Evolutionary conservation across 2,888 invertebrate species (phyloP).

Genomic region (Ophraella communa): DNA sequence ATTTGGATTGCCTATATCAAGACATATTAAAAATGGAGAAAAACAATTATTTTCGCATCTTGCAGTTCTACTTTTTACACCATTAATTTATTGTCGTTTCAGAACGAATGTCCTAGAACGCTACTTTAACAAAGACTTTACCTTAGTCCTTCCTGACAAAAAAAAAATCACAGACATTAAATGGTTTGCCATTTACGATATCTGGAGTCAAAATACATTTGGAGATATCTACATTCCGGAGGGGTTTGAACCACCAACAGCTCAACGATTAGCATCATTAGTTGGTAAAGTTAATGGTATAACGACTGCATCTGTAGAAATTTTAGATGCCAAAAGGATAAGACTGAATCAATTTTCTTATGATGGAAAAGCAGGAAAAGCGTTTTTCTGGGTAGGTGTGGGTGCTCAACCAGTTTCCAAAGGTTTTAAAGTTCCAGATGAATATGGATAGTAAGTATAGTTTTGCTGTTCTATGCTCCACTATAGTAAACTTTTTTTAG

Average conservation of each 20-base stretch:
- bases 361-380: slow-evolving; percentile 77
- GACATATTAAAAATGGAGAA: no score
- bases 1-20: no score
- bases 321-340: slow-evolving; percentile 83
- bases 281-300: slow-evolving; percentile 69
- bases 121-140: slow-evolving; percentile 87
- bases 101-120: slow-evolving; percentile 85
- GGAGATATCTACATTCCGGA: slow-evolving; percentile 91
- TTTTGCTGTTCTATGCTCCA: neutral
- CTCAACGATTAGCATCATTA: slow-evolving; percentile 67
- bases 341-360: slow-evolving; percentile 78
- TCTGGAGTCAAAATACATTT: slow-evolving; percentile 84
- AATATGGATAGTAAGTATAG: slow-evolving; percentile 87
- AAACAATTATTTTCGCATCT: no score
- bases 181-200: slow-evolving; percentile 90
- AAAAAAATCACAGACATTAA: slow-evolving; percentile 87
- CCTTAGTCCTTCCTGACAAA: slow-evolving; percentile 79
- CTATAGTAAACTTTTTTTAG: slow-evolving; percentile 63
- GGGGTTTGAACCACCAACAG: slow-evolving; percentile 82
- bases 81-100: slow-evolving; percentile 49
- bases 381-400: slow-evolving; percentile 88
- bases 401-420: slow-evolving; percentile 86
- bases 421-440: slow-evolving; percentile 85
- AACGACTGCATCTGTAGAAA: slow-evolving; percentile 76
- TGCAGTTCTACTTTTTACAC: neutral